Base-by-base conservation (phyloP, 2,888 invertebrate species). In the Sarcophaga subvicina region DNA sequence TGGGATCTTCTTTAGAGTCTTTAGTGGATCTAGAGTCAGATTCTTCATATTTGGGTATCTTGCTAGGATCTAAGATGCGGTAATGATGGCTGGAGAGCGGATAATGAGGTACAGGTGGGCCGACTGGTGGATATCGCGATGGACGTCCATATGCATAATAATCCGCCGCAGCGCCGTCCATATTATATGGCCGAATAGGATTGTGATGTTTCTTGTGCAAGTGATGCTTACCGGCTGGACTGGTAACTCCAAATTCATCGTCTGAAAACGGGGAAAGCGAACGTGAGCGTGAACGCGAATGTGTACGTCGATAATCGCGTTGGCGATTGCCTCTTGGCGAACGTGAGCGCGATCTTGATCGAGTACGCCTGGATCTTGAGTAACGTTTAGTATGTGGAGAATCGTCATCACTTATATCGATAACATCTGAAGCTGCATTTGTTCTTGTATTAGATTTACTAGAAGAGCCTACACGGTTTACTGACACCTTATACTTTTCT, bases 341-440 rank as follows among this genome's bases (percentile, higher is more conserved):
- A 27, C 90, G 90, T 47, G 88, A 82, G 14, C 85, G 88, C 22
- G 85, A 80, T 6, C 89, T 89, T 3, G 90, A 89, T 12, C 87
- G 88, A 10, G 88, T 88, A 8, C 85, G 88, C 6, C 83, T 70
- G 80, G 81, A 22, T 69, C 89, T 66, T 10, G 88, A 62, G 37
- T 90, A 89, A 12, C 83, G 72, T 1, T 78, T 60, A 4, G 69
- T 66, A 27, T 72, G 11, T 66, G 90, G 87, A 3, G 85, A 67
- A 8, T 92, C 92, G 64, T 93, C 93, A 80, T 93, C 93, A 82
- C 93, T 93, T n/a, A 93, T 93, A 49, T 92, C 91, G 11, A 93
- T 93, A 4, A 93, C 90, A 73, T 89, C 89, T 11, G 70, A 12
- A 8, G 69, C 10, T 5, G 72, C 72, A 5, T 75, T 71, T 12